Conservation (phyloP, 2,113 vertebrate species). For the Apteryx mantelli region DNA sequence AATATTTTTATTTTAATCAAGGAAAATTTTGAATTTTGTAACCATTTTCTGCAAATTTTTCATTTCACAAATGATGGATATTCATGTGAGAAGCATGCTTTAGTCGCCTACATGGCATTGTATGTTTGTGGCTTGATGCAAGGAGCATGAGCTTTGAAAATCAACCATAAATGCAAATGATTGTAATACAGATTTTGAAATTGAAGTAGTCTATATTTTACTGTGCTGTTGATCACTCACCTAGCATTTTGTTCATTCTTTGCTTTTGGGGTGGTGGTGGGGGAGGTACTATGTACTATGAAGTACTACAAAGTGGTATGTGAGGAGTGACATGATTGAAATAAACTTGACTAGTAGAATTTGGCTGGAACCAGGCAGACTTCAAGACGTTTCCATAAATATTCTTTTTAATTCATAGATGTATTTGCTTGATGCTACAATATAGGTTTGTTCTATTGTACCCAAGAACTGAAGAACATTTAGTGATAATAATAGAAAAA, state of each 20-base stretch:
- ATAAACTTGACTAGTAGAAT: background rate
- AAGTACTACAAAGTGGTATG: background rate
- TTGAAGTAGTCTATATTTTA: background rate
- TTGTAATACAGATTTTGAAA: background rate
- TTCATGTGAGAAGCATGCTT: background rate
- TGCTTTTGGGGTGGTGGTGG: background rate
- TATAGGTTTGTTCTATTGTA: background rate
- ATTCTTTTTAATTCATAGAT: background rate
- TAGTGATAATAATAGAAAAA: background rate
- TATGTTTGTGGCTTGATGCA: background rate
- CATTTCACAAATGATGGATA: background rate
- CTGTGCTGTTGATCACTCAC: background rate
- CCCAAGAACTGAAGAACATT: background rate
- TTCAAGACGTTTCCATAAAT: background rate
- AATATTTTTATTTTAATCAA: background rate
- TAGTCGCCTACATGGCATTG: background rate
- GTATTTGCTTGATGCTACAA: background rate
- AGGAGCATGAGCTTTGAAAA: background rate
- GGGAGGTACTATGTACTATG: too few species aligned
- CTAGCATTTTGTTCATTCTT: background rate
- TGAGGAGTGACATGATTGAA: background rate
- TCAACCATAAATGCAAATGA: background rate
- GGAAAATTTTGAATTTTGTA: background rate
- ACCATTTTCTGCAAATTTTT: background rate
- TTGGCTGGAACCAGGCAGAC: background rate